Conservation (phyloP, 2,888 invertebrate genomes). For the Eilema sororculum region DNA sequence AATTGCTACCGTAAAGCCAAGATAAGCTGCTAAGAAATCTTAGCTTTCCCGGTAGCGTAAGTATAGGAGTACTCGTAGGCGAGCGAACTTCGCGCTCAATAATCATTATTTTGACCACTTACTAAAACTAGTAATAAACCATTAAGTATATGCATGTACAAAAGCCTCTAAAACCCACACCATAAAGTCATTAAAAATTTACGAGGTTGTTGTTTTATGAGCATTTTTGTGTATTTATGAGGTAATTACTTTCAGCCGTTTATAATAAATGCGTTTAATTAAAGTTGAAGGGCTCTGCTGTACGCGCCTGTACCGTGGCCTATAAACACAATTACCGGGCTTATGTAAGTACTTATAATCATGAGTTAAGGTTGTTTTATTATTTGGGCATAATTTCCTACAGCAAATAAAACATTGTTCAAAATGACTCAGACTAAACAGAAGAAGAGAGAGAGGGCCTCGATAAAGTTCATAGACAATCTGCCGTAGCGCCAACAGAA, state of each 20-base stretch:
- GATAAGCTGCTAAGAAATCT: too few relatives aligned
- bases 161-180: neutral
- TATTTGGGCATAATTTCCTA: too few relatives aligned
- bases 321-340: neutral
- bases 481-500: too few relatives aligned
- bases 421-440: too few relatives aligned
- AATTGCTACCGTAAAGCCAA: too few relatives aligned
- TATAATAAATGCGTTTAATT: slow-evolving; percentile 44
- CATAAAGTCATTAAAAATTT: slow-evolving; percentile 6
- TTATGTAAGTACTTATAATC: neutral
- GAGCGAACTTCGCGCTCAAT: too few relatives aligned
- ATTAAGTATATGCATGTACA: neutral
- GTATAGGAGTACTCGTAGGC: too few relatives aligned
- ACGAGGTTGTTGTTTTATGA: slow-evolving; percentile 14
- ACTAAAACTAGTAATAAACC: neutral
- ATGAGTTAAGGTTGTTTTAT: neutral
- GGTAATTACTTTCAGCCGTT: slow-evolving; percentile 37
- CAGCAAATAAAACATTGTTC: too few relatives aligned
- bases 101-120: too few relatives aligned
- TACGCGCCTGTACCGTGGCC: neutral
- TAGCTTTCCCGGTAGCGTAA: too few relatives aligned
- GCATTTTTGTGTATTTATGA: slow-evolving; percentile 33
- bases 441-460: too few relatives aligned
- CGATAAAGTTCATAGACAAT: too few relatives aligned
- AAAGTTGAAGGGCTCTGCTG: slow-evolving; percentile 36